Percentiles rank a stretch among this genome's conserved stretches.
Conservation (phyloP, 2,888 invertebrate genomes). For the Drosophila atripex region DNA sequence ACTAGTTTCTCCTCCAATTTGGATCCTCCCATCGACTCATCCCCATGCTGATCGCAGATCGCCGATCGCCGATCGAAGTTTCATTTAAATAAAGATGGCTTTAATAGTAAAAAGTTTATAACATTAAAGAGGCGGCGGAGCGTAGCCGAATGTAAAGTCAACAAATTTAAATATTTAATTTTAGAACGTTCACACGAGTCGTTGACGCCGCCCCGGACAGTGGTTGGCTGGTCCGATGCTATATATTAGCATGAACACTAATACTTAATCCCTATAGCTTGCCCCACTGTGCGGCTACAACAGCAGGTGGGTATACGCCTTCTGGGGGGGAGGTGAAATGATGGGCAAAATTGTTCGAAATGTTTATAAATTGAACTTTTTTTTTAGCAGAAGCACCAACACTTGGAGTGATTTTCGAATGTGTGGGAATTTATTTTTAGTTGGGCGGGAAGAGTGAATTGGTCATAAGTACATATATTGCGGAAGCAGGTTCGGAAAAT, state of each 20-base stretch:
- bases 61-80: slow-evolving; percentile 17
- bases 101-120: slow-evolving; percentile 47
- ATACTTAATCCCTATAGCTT: not conserved
- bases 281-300: slow-evolving; percentile 14
- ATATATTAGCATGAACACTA: too few species aligned
- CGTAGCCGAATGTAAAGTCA: slow-evolving; percentile 56
- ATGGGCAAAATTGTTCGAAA: slow-evolving; percentile 56
- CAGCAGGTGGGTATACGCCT: slow-evolving; percentile 63
- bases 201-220: slow-evolving; percentile 65
- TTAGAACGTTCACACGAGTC: slow-evolving; percentile 61
- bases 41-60: slow-evolving; percentile 44
- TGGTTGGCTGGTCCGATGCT: slow-evolving; percentile 13
- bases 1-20: slow-evolving; percentile 46
- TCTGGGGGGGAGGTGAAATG: slow-evolving; percentile 37
- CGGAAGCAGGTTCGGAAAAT: slow-evolving; percentile 37
- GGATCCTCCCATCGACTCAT: slow-evolving; percentile 17
- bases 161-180: slow-evolving; percentile 75
- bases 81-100: slow-evolving; percentile 36
- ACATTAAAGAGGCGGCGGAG: slow-evolving; percentile 46
- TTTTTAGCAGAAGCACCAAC: slow-evolving; percentile 12
- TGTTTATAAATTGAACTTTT: slow-evolving; percentile 65
- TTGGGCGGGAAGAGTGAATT: slow-evolving; percentile 31
- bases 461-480: slow-evolving; percentile 32
- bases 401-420: slow-evolving; percentile 23
- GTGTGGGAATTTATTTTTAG: slow-evolving; percentile 46